Conservation (phyloP, 1,140 invertebrate species). For the Dreissena polymorpha region DNA sequence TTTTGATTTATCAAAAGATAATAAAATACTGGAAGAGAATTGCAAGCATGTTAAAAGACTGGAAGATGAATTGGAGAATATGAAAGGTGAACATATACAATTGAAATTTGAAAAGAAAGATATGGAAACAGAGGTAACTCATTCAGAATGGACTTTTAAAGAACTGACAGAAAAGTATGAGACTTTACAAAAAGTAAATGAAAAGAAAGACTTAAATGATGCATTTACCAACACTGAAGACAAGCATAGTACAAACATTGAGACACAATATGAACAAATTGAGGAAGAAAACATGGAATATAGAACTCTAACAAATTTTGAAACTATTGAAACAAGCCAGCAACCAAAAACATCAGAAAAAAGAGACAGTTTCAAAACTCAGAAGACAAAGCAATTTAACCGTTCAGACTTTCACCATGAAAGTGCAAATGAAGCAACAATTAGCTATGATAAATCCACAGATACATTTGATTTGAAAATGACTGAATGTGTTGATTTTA, state of each 20-base stretch:
- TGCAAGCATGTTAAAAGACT: constrained; percentile 17
- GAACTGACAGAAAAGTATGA: constrained; percentile 22
- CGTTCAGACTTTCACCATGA: neutral
- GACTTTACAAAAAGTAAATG: neutral
- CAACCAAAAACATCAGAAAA: neutral
- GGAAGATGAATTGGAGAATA: constrained; percentile 9
- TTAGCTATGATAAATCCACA: neutral
- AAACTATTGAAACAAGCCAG: no score
- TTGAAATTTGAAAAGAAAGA: no score
- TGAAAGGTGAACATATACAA: constrained; percentile 4
- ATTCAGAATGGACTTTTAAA: constrained; percentile 21
- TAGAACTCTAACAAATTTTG: no score
- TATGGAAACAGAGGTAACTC: constrained; percentile 9
- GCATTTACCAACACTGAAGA: neutral
- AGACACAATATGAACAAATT: no score
- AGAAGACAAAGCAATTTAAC: neutral
- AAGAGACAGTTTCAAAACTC: neutral
- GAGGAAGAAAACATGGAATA: no score
- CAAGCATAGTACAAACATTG: no score
- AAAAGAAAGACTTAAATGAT: neutral
- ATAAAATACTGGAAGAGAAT: constrained; percentile 7
- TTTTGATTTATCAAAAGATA: constrained; percentile 25
- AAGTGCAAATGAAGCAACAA: no score
- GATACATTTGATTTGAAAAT: neutral
- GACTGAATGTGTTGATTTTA: no score